Conservation (phyloP, 2,888 invertebrate genomes). For the Drosophila borborema region DNA sequence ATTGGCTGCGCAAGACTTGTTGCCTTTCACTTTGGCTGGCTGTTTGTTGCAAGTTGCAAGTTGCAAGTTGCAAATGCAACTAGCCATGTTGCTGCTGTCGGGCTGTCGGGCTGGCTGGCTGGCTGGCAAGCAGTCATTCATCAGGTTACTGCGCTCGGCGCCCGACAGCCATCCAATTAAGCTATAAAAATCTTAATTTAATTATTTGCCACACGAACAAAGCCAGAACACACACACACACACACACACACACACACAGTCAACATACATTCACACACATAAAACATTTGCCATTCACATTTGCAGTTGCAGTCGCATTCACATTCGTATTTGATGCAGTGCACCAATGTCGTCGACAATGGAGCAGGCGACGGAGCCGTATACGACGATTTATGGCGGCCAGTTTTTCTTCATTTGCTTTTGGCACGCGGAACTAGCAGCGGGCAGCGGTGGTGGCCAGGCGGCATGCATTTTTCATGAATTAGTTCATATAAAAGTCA, state of each 20-base stretch:
- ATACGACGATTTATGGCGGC: conserved; percentile 73
- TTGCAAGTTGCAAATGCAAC: conserved; percentile 49
- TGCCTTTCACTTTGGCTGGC: conserved; percentile 52
- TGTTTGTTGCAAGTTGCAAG: conserved; percentile 28
- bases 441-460: conserved; percentile 3
- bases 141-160: conserved; percentile 51
- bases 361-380: conserved; percentile 25
- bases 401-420: conserved; percentile 74
- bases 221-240: conserved; percentile 39
- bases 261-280: conserved; percentile 16
- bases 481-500: conserved; percentile 81
- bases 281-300: conserved; percentile 52
- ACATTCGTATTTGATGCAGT: conserved; percentile 53
- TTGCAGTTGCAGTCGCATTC: conserved; percentile 27
- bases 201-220: conserved; percentile 76
- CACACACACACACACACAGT: conserved; percentile 22
- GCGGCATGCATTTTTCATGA: conserved; percentile 76
- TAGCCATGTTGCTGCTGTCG: conserved; percentile 24
- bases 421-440: conserved; percentile 28
- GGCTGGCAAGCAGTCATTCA: conserved; percentile 51
- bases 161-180: conserved; percentile 75
- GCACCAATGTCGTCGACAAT: conserved; percentile 44
- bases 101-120: conserved; percentile 2
- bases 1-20: conserved; percentile 40
- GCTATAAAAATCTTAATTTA: conserved; percentile 79